Base-by-base conservation (phyloP, 1,140 invertebrate species). In the Platyscapa corneri region DNA sequence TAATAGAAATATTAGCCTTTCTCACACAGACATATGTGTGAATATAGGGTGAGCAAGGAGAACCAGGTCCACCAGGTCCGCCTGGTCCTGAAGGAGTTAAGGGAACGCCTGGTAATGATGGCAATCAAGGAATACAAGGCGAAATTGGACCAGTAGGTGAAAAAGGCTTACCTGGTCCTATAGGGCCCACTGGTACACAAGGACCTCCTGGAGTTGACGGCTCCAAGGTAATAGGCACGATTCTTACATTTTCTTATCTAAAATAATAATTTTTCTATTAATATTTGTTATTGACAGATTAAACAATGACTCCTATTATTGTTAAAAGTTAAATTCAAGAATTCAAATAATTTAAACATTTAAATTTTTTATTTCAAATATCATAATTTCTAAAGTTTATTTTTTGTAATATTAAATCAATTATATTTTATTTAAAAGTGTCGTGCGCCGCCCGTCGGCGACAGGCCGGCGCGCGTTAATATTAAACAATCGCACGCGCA, bases 11-110 rank as follows among this genome's bases (percentile, higher is more conserved):
- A 60, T 60, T 60, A 6, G 56, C 2, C 5, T 60, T 60, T 27
- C 3, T 60, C 23, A 27, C 10, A 60, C 23, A 60, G 10, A 6
- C 12, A 34, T 14, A 30, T 20, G 30, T 83, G 76, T 56, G 30
- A 70, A 74, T 84, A 79, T 89, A 98, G 97, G 98, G 97, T 70
- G 97, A 98, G 92, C 97, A 98, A 78, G 97, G 97, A 76, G 96
- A 98, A 91, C 97, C 97, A 30, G 98, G 98, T 64, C 97, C 97
- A 39, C 97, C 97, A 20, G 98, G 98, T 76, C 96, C 97, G 67
- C 94, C 96, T 23, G 98, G 97, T 39, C 96, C 96, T 32, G 94
- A 95, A 83, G 97, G 97, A 70, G 92, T 94, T 30, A 95, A 96
- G 88, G 97, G 97, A 67, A 91, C 96, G 53, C 95, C 97, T 18